phyloP scores from a whole-genome alignment of 2,113 vertebrate genomes.

The Gallinago paraguaiae region DNA sequence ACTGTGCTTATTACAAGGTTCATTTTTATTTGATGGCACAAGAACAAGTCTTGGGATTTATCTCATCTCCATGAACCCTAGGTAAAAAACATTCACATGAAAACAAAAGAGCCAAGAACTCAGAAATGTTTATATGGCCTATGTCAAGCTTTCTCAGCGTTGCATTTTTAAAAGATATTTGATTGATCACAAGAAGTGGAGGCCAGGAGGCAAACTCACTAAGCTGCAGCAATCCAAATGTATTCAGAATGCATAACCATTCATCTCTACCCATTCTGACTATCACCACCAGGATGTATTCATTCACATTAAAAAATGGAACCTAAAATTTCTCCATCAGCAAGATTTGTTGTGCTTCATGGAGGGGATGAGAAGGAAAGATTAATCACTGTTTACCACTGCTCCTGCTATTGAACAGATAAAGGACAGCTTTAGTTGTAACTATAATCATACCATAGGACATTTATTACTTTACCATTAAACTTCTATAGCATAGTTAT shows the following conservation, averaged over 20 bases:
- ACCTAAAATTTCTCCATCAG: background rate
- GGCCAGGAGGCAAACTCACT: background rate
- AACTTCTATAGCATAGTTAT: background rate
- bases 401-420: background rate
- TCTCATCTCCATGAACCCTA: background rate
- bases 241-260: background rate
- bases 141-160: background rate
- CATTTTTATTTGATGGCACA: background rate
- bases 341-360: background rate
- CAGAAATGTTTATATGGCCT: background rate
- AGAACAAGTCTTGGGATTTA: background rate
- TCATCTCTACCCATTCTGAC: background rate
- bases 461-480: background rate
- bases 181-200: background rate
- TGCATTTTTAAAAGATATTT: slow-evolving; percentile 19
- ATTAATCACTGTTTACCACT: background rate
- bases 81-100: background rate
- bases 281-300: background rate
- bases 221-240: background rate
- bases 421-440: background rate
- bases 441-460: background rate
- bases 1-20: background rate
- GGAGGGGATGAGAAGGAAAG: background rate
- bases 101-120: background rate
- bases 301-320: background rate